Base-by-base conservation (phyloP, 2,113 vertebrate species). In the Hyla sarda region DNA sequence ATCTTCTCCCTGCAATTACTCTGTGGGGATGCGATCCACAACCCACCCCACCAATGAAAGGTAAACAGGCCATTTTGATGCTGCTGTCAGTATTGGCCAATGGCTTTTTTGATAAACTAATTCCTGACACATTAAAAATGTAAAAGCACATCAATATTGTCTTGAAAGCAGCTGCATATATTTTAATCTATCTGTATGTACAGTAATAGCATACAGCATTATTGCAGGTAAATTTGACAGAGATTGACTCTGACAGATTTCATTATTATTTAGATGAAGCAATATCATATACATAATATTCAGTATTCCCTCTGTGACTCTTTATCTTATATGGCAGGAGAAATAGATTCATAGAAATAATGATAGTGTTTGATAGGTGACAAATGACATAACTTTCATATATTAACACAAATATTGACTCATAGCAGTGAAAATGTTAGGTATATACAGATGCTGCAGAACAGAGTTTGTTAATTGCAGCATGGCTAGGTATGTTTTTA, bases 191-290 rank as follows among this genome's bases (percentile, higher is more conserved):
- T 17, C 47, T 76, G 19, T 34, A 19, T 10, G 25, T 77, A 54
- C 28, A 77, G 54, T 48, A 54, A 54, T 77, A 21, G 47, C 1
- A 14, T 17, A 77, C 28, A 32, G 50, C 32, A 54, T 54, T 25
- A 77, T 54, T 54, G 74, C 23, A 54, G 48, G 30, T 34, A 16
- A 77, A 50, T 48, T 32, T 54, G 48, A 77, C 28, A 19, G 9
- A 47, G 13, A 77, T 54, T 32, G 25, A 32, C 47, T 45, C 9
- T 76, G 74, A 21, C 74, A 77, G 32, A 52, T 54, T 77, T 12
- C 47, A 77, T 54, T 77, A 77, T 28, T 28, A 77, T 77, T 54
- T 28, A 77, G 48, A 77, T 77, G 41, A 32, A 7, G 30, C 16
- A 54, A 76, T 30, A 30, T 50, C 17, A 76, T 17, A 17, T 77